Evolutionary conservation across 37 sponge, comb jelly and placozoan genomes (phyloP).

Genomic region (Eunapius fragilis): DNA sequence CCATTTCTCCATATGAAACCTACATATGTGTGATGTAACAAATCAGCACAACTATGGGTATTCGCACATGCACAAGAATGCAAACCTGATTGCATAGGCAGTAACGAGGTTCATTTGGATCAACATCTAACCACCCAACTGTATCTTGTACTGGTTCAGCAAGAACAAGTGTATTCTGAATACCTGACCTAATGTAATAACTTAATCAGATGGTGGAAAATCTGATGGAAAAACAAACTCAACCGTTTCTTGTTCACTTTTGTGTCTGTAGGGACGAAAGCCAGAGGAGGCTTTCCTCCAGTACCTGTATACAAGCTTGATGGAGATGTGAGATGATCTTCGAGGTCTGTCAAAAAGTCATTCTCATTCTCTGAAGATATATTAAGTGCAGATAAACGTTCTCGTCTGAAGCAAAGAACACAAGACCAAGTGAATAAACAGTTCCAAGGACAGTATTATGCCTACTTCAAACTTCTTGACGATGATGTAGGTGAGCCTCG

Average conservation of each 20-base stretch:
- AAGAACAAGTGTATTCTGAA: slow-evolving; percentile 2
- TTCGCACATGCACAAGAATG: not conserved
- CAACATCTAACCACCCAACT: slow-evolving; percentile 73
- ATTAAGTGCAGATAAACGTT: slow-evolving; percentile 16
- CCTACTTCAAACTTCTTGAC: slow-evolving; percentile 16
- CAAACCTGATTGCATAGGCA: slow-evolving; percentile 97
- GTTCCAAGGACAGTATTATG: not conserved
- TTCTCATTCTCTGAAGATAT: slow-evolving; percentile 28
- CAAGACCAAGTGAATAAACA: not conserved
- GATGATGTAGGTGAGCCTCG: slow-evolving; percentile 53
- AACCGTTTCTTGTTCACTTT: slow-evolving; percentile 35
- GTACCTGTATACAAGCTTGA: slow-evolving; percentile 64
- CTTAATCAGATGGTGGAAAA: too few relatives aligned
- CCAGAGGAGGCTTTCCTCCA: slow-evolving; percentile 82
- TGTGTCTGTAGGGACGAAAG: slow-evolving; percentile 32
- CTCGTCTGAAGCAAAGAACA: slow-evolving; percentile 34
- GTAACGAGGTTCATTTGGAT: slow-evolving; percentile 97
- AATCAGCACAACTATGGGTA: not conserved
- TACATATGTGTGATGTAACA: slow-evolving; percentile 4
- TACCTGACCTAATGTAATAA: slow-evolving; percentile 12
- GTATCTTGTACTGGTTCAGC: slow-evolving; percentile 28
- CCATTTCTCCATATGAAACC: slow-evolving; percentile 99
- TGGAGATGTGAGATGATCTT: slow-evolving; percentile 55
- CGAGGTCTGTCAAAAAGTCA: slow-evolving; percentile 61
- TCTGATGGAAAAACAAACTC: not conserved